These are phyloP conservation scores for Cichlasoma orientale DNA, from an alignment of 2,797 vertebrate species.

Conservation along the genomic window DNA sequence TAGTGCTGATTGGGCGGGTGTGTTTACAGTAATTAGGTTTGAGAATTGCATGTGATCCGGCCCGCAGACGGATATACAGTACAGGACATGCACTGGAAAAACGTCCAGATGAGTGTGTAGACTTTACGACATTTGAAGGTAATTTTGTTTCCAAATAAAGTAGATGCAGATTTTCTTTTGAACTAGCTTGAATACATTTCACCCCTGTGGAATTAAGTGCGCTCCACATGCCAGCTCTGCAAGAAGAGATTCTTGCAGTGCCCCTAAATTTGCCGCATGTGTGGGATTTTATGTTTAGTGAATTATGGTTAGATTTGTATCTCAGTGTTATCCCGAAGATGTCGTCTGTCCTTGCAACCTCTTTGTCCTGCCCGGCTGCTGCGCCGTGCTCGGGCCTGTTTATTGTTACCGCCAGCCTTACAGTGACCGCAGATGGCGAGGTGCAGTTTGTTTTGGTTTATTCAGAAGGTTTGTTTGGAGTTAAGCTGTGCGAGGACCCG, in stretches of 20 bases:
- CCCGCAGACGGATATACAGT: conserved; percentile 23
- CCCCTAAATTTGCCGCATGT: conserved; percentile 24
- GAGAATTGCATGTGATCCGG: conserved; percentile 43
- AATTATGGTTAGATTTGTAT: conserved; percentile 9
- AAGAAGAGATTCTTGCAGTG: neutral
- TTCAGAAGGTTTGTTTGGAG: conserved; percentile 65
- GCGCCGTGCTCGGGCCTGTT: conserved; percentile 50
- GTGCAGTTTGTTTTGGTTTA: conserved; percentile 63
- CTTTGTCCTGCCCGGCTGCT: conserved; percentile 38
- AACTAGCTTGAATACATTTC: neutral
- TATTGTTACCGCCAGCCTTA: conserved; percentile 60
- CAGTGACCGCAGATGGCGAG: conserved; percentile 38
- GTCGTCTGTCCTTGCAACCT: conserved; percentile 13
- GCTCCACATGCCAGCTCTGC: neutral
- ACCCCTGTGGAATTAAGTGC: neutral
- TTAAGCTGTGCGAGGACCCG: conserved; percentile 31
- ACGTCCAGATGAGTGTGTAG: neutral
- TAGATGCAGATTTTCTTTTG: neutral
- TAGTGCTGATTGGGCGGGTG: conserved; percentile 62
- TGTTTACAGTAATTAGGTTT: conserved; percentile 63
- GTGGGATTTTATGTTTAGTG: conserved; percentile 35
- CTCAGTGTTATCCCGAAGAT: neutral
- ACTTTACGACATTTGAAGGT: neutral
- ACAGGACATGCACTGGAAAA: conserved; percentile 22
- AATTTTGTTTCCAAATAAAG: neutral